Conservation (phyloP, 1,140 invertebrate genomes). For the Brevipalpus yothersi region DNA sequence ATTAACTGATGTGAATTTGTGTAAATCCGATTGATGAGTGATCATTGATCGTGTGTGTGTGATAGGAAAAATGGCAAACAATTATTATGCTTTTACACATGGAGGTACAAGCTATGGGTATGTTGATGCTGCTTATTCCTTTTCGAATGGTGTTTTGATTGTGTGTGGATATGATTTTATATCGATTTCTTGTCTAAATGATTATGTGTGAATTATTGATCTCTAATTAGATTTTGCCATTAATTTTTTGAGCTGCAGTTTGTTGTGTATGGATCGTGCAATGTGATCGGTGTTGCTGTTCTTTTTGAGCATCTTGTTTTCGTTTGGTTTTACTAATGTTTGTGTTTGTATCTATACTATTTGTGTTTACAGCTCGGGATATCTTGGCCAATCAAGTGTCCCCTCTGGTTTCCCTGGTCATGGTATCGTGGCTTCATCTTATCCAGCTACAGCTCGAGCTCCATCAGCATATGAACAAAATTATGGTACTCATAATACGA, state of each 20-base stretch:
- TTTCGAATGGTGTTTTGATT: background rate
- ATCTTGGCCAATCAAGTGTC: constrained; percentile 1
- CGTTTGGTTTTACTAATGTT: background rate
- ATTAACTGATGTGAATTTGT: background rate
- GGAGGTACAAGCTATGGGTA: constrained; percentile 10
- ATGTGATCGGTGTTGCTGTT: background rate
- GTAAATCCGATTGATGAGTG: background rate
- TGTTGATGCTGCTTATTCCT: background rate
- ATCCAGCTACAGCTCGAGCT: background rate
- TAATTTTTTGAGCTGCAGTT: background rate
- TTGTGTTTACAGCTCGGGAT: background rate
- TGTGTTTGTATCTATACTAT: too few relatives aligned
- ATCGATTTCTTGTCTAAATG: background rate
- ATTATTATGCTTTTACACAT: constrained; percentile 11
- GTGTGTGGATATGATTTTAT: background rate
- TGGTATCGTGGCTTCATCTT: background rate
- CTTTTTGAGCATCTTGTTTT: background rate
- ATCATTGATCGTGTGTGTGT: background rate
- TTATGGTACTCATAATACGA: constrained; percentile 1
- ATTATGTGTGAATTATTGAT: background rate
- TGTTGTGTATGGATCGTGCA: background rate
- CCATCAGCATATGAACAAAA: background rate
- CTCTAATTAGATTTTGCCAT: background rate
- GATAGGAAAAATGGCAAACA: constrained; percentile 9
- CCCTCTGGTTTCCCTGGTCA: constrained; percentile 1